Base-by-base conservation (phyloP, 2,113 vertebrate species). In the Lagopus muta region DNA sequence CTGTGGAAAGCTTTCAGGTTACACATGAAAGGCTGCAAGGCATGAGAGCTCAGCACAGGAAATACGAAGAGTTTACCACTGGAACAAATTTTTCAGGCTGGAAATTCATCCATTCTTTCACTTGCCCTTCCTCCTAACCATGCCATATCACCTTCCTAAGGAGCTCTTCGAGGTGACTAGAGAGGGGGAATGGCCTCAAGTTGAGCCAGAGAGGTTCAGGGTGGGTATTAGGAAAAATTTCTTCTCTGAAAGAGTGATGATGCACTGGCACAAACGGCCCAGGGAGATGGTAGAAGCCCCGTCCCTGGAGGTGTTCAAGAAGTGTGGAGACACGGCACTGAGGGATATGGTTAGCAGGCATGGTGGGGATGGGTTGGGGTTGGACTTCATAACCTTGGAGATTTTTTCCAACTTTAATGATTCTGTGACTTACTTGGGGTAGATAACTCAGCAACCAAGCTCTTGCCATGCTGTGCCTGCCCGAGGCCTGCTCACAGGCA, bases 1-100 rank as follows among this genome's bases (percentile, higher is more conserved):
- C 58, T 79, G 88, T 96, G 94, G 94, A 92, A 92, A 80, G 40
- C 62, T 48, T 79, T 76, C 24, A 64, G 17, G 8, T 86, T 95
- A 92, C 89, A 92, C 0, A 0, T 36, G 25, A 0, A 0, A 81
- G 64, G 60, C 64, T 70, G 15, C 38, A 55, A 11, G 48, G 36
- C 22, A 2, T 30, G 64, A 27, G 21, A 88, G 14, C 43, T 70
- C 48, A 48, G n/a, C 36, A 3, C 21, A 3, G 38, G n/a, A 55
- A 38, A 38, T n/a, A 74, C 20, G 50, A 48, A 74, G 27, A 42
- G 4, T 70, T 76, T 38, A n/a, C 48, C 10, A 40, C 45, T 10
- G 40, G 36, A 24, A 86, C 7, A 30, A 21, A 27, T 45, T 80
- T 66, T 54, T 25, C 67, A 24, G 32, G 30, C 74, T 64, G 66